These are phyloP conservation scores for Acronicta alni DNA, from an alignment of 2,888 invertebrate genomes.

Conservation along the genomic window DNA sequence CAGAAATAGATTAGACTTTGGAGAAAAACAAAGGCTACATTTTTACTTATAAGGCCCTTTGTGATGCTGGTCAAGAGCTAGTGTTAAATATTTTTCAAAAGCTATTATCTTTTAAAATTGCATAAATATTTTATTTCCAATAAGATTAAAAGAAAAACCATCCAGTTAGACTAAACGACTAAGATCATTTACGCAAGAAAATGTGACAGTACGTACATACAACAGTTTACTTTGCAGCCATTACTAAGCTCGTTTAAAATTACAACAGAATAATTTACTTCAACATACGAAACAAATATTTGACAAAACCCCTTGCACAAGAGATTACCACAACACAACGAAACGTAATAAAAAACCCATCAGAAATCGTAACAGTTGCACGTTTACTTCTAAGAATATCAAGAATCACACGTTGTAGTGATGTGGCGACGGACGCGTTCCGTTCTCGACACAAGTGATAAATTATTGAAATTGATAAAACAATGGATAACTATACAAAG, in stretches of 20 bases:
- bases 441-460: constrained; percentile 80
- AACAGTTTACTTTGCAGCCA: constrained; percentile 3
- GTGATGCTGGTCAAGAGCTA: too few relatives aligned
- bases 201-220: constrained; percentile 12
- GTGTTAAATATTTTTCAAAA: too few relatives aligned
- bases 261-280: constrained; percentile 16
- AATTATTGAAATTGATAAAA: constrained; percentile 89
- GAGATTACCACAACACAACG: constrained; percentile 29
- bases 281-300: constrained; percentile 15
- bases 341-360: constrained; percentile 41
- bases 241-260: constrained; percentile 21
- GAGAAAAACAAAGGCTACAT: too few relatives aligned
- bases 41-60: too few relatives aligned
- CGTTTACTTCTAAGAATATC: constrained; percentile 73
- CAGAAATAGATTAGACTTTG: too few relatives aligned
- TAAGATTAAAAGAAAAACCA: not conserved
- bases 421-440: constrained; percentile 80
- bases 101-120: constrained; percentile 1
- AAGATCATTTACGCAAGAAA: constrained; percentile 2
- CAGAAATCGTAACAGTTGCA: constrained; percentile 51
- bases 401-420: constrained; percentile 74
- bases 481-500: constrained; percentile 85
- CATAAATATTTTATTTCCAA: not conserved
- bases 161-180: not conserved
- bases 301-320: constrained; percentile 34